Base-by-base conservation (phyloP, 1,140 invertebrate genomes). In the Caenorhabditis brenneri region DNA sequence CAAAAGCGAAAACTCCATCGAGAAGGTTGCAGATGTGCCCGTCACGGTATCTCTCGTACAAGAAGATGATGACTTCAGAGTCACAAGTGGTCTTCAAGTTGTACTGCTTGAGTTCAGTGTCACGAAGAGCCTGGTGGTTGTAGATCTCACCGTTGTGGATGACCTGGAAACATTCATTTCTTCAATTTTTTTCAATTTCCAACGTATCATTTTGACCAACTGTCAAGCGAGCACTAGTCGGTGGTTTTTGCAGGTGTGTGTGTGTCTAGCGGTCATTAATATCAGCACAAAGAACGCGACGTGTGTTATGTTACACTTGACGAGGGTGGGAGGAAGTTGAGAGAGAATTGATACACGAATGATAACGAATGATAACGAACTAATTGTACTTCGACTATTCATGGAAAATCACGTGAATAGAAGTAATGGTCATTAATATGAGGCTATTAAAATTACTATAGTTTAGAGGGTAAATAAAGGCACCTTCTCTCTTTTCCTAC, bases 81-180 rank as follows among this genome's bases (percentile, higher is more conserved):
- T 89, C 88, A 65, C 89, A 89, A 36, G 42, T 53, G 15, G 88
- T 89, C n/a, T 74, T 82, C 48, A 89, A 55, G 0, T 79, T 22
- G 33, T 80, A 85, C n/a, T 85, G 65, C 36, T 49, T 80, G 15
- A 90, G 84, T 33, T 87, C 86, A 19, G 74, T 86, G 27, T 89
- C 79, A 15, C 87, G 79, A 15, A 90, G 83, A 10, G 15, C 24
- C 29, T 81, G 55, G 78, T 88, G 86, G 82, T 90, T 90, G 89
- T 90, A 90, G 74, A 90, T 90, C 53, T 90, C 89, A 55, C 89
- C 89, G 78, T 90, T 90, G 88, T 91, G 90, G 15, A 90, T 85
- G 9, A 90, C 89, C 89, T 90, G 49, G 48, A 88, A 86, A 79
- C n/a, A n/a, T n/a, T 24, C 24, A 27, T 24, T 36, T n/a, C 15